Evolutionary conservation across 2,888 invertebrate species (phyloP), one percentile per base, ranked within the genome.

Genomic region (Sesia apiformis): DNA sequence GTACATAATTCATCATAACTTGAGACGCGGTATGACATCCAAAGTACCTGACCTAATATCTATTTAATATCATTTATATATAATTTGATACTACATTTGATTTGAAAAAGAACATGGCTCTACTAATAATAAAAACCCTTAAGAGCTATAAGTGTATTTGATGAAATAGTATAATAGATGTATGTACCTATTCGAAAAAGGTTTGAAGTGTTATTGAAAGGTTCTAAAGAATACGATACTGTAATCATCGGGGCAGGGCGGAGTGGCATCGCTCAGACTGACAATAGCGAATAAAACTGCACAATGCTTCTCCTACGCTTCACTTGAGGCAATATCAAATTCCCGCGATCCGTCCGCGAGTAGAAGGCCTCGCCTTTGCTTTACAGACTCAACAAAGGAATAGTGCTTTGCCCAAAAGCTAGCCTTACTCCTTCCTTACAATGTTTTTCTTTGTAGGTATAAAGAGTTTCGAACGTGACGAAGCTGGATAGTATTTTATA

Each of bases 281-380:
- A 76, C 74, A 78, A 80, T 74, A 64, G 76, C 72, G 74, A 68
- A 77, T 74, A 77, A 76, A 77, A 79, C 76, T 79, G 76, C 75
- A 78, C 78, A 74, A 75, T 74, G 70, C 71, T 63, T 60, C 64
- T 56, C 58, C 63, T 69, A 67, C 69, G 77, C 72, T 74, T 73
- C 78, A 76, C 75, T 81, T 74, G 71, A 71, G 65, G 72, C 77
- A 78, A 80, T 81, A 81, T 81, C 74, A 74, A 79, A 78, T 78
- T 78, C 72, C 73, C 67, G 66, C 61, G 60, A 63, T 64, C 60
- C 54, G 55, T 49, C 54, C 55, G 54, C 57, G 38, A 51, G 51
- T 50, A 50, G 50, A 50, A 8, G 38, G 38, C 50, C 38, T 38
- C 50, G 23, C 50, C 38, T 50, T 7, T 38, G 60, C 63, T 54